Conservation (phyloP, 1,140 invertebrate species). For the Zaprionus kolodkinae region DNA sequence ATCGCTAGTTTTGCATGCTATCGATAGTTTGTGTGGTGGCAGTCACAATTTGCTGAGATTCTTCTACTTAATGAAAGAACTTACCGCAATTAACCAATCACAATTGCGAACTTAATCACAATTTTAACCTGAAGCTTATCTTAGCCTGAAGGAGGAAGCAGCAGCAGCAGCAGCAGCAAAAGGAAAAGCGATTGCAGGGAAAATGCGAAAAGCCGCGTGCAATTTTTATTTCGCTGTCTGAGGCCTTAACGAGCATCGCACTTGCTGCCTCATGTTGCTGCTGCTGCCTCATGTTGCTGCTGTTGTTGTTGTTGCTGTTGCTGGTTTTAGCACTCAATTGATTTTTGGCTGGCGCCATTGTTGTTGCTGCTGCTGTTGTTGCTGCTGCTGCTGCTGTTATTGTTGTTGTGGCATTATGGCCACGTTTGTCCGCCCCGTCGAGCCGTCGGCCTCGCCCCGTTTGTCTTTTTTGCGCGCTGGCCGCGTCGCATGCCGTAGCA, state of each 20-base stretch:
- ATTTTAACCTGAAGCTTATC: not conserved
- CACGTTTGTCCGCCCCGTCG: not conserved
- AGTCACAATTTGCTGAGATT: too few species aligned
- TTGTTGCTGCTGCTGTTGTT: constrained; percentile 46
- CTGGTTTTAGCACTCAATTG: constrained; percentile 79
- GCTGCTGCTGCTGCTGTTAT: constrained; percentile 59
- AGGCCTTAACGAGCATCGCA: constrained; percentile 38
- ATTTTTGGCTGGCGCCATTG: constrained; percentile 58
- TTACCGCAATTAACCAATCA: not conserved
- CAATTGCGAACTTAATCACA: not conserved
- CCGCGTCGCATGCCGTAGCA: constrained; percentile 62
- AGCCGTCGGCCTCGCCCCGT: not conserved
- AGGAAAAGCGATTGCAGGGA: constrained; percentile 1
- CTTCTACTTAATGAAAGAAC: too few species aligned
- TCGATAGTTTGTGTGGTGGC: too few species aligned
- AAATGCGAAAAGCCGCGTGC: constrained; percentile 8
- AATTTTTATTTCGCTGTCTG: constrained; percentile 44
- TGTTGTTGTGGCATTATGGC: constrained; percentile 49
- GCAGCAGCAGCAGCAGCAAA: not conserved
- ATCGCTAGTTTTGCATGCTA: too few species aligned
- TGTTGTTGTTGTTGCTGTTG: constrained; percentile 53
- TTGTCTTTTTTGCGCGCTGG: constrained; percentile 36
- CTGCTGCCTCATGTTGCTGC: constrained; percentile 31
- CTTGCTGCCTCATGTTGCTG: constrained; percentile 4
- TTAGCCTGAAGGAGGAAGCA: not conserved